phyloP scores from a whole-genome alignment of 2,888 invertebrate species.

The Tetrapedia diversipes region DNA sequence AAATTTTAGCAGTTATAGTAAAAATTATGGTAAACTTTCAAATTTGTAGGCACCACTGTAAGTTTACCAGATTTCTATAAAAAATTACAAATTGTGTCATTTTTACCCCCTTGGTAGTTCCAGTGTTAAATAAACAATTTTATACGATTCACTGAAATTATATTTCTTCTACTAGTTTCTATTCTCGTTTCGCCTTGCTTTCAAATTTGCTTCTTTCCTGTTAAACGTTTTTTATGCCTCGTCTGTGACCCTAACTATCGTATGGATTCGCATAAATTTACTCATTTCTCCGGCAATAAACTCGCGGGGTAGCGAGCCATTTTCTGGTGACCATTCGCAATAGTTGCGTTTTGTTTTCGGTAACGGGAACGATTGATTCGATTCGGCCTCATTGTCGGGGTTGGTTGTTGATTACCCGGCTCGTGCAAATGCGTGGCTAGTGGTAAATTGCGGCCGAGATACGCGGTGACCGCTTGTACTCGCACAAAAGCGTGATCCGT shows the following conservation, averaged over 20 bases:
- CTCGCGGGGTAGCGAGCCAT: slow-evolving; percentile 18
- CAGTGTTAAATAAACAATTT: too few relatives aligned
- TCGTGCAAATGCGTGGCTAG: slow-evolving; percentile 61
- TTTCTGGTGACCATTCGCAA: slow-evolving; percentile 45
- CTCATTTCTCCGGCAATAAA: slow-evolving; percentile 13
- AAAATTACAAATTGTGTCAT: too few relatives aligned
- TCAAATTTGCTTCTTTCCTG: too few relatives aligned
- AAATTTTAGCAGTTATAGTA: too few relatives aligned
- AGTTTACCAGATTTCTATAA: too few relatives aligned
- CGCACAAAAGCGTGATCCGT: slow-evolving; percentile 55
- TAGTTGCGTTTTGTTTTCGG: slow-evolving; percentile 59
- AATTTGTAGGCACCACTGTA: too few relatives aligned
- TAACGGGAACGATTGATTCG: slow-evolving; percentile 52
- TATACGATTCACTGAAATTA: too few relatives aligned
- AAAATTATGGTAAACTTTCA: too few relatives aligned
- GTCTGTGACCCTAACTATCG: not conserved
- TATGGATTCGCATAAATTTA: slow-evolving; percentile 7
- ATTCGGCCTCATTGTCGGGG: slow-evolving; percentile 55
- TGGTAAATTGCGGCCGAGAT: slow-evolving; percentile 65
- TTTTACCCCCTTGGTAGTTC: too few relatives aligned
- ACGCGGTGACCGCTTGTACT: slow-evolving; percentile 52
- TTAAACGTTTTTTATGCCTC: too few relatives aligned
- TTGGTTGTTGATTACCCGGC: slow-evolving; percentile 67
- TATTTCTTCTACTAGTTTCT: too few relatives aligned
- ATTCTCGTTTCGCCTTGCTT: too few relatives aligned